Conservation (phyloP, 2,888 invertebrate genomes). For the Melitaea athalia region DNA sequence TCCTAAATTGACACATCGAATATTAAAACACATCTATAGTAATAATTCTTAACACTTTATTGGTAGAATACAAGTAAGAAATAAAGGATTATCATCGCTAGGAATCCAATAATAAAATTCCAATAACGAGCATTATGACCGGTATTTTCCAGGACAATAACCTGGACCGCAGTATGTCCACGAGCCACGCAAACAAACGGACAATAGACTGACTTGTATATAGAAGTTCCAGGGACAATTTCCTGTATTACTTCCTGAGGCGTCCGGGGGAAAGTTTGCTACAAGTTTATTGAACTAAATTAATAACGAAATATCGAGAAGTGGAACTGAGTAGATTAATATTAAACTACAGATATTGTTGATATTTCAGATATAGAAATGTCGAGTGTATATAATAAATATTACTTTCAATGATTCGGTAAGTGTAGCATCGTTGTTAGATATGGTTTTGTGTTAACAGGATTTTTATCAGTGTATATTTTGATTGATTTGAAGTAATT, state of each 20-base stretch:
- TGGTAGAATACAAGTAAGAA: not conserved
- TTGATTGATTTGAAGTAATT: too few species aligned
- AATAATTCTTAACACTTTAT: too few species aligned
- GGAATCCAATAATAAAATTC: not conserved
- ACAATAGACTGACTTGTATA: slow-evolving; percentile 3
- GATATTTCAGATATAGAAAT: too few species aligned
- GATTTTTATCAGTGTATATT: too few species aligned
- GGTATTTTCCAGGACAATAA: slow-evolving; percentile 3
- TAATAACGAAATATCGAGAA: not conserved
- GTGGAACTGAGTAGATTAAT: not conserved
- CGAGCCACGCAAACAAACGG: slow-evolving; percentile 3
- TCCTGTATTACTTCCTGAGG: slow-evolving; percentile 41
- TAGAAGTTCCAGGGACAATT: slow-evolving; percentile 31
- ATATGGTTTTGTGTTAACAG: too few species aligned
- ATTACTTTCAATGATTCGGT: too few species aligned
- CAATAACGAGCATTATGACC: not conserved
- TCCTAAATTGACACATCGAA: too few species aligned
- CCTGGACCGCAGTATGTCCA: not conserved
- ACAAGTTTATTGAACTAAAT: not conserved
- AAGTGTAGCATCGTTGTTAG: too few species aligned
- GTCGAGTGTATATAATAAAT: too few species aligned
- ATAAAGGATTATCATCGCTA: not conserved
- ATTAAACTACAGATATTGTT: not conserved
- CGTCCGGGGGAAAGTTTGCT: slow-evolving; percentile 8
- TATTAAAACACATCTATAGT: too few species aligned